Conservation (phyloP, 2,888 invertebrate species). For the Phortica okadai region DNA sequence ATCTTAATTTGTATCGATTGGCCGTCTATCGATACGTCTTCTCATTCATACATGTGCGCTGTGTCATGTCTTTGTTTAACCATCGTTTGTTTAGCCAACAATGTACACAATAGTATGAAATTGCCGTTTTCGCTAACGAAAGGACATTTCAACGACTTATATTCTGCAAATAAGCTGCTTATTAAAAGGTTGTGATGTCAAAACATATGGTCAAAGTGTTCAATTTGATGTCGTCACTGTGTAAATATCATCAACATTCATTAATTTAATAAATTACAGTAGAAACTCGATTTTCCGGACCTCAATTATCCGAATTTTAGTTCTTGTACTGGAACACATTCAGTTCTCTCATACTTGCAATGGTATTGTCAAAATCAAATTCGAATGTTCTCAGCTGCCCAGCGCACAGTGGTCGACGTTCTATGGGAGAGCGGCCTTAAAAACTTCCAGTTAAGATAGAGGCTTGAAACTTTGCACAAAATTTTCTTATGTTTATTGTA, state of each 20-base stretch:
- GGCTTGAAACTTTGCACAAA: too few relatives aligned
- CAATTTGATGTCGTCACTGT: background rate
- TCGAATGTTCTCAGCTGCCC: too few relatives aligned
- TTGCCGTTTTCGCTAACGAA: background rate
- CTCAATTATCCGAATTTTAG: too few relatives aligned
- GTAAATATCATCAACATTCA: constrained; percentile 6
- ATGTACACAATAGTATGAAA: constrained; percentile 2
- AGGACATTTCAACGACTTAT: background rate
- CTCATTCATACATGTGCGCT: background rate
- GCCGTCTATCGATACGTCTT: background rate
- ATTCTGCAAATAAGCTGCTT: background rate
- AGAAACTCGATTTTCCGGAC: too few relatives aligned
- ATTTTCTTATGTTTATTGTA: too few relatives aligned
- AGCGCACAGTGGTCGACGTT: too few relatives aligned
- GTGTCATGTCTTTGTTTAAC: background rate
- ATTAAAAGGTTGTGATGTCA: constrained; percentile 1
- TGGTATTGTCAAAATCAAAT: too few relatives aligned
- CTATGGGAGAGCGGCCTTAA: too few relatives aligned
- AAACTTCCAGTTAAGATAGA: too few relatives aligned
- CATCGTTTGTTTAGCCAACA: constrained; percentile 5
- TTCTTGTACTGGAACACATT: background rate
- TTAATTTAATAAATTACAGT: background rate
- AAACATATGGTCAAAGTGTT: background rate
- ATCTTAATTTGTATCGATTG: constrained; percentile 15
- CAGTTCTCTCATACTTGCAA: too few relatives aligned